Conservation (phyloP, 2,797 vertebrate genomes). For the Mormyrops boulengeri region DNA sequence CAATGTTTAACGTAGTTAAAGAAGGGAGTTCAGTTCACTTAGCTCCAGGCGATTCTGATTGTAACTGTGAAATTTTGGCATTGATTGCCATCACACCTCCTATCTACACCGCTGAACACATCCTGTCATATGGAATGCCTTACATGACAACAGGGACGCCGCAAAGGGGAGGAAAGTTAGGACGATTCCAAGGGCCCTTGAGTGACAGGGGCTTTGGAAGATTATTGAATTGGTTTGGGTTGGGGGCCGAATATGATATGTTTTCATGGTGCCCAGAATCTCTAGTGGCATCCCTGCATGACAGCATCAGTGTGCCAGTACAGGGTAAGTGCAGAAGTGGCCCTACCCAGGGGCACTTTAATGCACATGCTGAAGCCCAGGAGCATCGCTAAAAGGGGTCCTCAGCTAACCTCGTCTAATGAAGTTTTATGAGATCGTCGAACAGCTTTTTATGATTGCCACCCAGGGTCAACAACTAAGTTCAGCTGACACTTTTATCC, state of each 20-base stretch:
- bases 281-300: background rate
- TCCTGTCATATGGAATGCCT: background rate
- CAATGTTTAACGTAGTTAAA: slow-evolving; percentile 19
- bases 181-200: background rate
- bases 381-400: background rate
- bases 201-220: background rate
- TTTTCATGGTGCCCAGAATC: background rate
- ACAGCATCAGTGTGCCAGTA: background rate
- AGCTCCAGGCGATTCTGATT: background rate
- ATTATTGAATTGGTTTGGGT: background rate
- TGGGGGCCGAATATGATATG: background rate
- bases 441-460: background rate
- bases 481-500: background rate
- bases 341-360: background rate
- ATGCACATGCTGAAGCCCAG: background rate
- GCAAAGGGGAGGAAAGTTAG: background rate
- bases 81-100: background rate
- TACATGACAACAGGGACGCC: background rate
- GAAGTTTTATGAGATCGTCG: background rate
- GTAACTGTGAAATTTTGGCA: background rate
- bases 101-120: background rate
- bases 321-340: background rate
- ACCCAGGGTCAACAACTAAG: background rate
- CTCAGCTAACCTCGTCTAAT: background rate
- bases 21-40: background rate